Base-by-base conservation (phyloP, 2,888 invertebrate species). In the Cheilosia urbana region DNA sequence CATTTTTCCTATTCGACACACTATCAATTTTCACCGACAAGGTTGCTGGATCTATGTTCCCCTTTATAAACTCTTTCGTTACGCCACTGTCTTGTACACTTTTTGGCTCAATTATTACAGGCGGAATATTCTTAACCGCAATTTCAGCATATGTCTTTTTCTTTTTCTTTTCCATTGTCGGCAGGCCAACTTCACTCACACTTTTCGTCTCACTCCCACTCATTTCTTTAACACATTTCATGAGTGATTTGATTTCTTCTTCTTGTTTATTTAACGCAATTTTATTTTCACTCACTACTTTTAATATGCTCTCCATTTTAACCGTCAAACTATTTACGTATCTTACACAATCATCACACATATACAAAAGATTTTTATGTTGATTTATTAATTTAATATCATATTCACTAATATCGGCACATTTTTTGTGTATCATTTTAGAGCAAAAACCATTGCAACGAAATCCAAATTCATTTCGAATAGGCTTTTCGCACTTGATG, bases 251-350 rank as follows among this genome's bases (percentile, higher is more conserved):
- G 27, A 66, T 66, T 37, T 65, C 65, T n/a, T 53, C 66, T 9
- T 66, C 51, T 66, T 66, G 66, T n/a, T 66, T 53, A 27, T 17
- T 66, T 11, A 53, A n/a, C 15, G 19, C 4, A 9, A 4, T 40
- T 66, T 40, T 37, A n/a, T 66, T 66, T 13, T 55, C 68, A 30
- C 40, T 55, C 6, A 57, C 55, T 15, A 47, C 55, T 57, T 68
- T 42, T 24, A 68, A 55, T 27, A 68, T 42, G 37, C 40, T 55
- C 5, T 55, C 66, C 24, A 68, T 68, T 68, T 66, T 47, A 53
- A 21, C 21, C 51, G 27, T 37, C 6, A 65, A 47, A 4, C 27
- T 11, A 15, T 65, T 30, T n/a, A 65, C 30, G n/a, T 51, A 65
- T 3, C 53, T 24, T n/a, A 5, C 47, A 21, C 51, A 65, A 11